Evolutionary conservation across 2,797 vertebrate genomes (phyloP).

Genomic region (Pteronotus mesoamericanus): DNA sequence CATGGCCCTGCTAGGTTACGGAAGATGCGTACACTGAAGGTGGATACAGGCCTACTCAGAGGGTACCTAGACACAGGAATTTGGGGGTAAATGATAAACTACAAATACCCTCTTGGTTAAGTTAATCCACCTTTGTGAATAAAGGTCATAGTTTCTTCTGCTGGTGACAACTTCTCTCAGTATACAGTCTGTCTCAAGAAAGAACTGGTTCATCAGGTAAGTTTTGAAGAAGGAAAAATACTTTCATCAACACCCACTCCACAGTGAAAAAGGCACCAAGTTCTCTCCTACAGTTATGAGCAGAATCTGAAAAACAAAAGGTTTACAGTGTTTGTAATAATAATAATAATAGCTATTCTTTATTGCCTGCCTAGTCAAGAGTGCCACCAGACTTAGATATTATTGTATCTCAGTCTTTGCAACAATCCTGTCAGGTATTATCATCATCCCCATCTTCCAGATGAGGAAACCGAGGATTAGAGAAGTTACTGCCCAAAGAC

Average conservation of each 20-base stretch:
- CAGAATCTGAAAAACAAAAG: conserved; percentile 72
- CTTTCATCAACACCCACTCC: conserved; percentile 47
- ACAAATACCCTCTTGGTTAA: conserved; percentile 57
- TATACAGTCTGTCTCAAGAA: conserved; percentile 60
- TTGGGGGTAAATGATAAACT: conserved; percentile 30
- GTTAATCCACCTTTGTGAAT: conserved; percentile 72
- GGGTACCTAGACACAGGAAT: not conserved
- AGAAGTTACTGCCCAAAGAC: not conserved
- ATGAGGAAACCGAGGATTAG: not conserved
- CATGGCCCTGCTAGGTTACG: not conserved
- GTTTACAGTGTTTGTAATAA: not conserved
- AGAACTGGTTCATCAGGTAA: conserved; percentile 57
- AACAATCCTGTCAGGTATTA: not conserved
- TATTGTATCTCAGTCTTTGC: not conserved
- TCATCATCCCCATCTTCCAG: not conserved
- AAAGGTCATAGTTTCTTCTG: conserved; percentile 63
- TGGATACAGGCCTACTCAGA: not conserved
- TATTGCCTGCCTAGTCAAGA: not conserved
- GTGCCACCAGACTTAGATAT: not conserved
- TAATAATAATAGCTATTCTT: not conserved
- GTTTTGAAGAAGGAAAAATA: conserved; percentile 61
- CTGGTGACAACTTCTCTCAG: conserved; percentile 58
- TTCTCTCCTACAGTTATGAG: conserved; percentile 48
- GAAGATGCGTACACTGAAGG: not conserved
- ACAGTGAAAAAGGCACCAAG: conserved; percentile 55